Evolutionary conservation across 2,888 invertebrate genomes (phyloP), one percentile per base, ranked within the genome.

Genomic region (Willowsia nigromaculata): DNA sequence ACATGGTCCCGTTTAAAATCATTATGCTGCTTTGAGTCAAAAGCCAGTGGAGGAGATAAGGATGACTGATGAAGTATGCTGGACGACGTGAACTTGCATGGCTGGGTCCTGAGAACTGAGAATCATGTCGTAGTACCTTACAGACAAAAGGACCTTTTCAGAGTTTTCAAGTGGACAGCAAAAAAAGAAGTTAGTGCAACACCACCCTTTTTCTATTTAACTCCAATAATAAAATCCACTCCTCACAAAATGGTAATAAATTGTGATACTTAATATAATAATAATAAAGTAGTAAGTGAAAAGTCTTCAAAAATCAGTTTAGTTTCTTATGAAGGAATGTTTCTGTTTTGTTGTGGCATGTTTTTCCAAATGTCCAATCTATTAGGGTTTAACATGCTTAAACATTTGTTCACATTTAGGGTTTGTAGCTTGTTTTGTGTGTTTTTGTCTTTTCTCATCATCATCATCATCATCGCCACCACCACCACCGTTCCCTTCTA

Each of bases 351-450:
- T 83, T 62, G 62, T 80, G 78, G 65, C 86, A 68, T 86, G 86
- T 76, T 85, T 68, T 59, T 30, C 30, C 76, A 62, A 11, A 30
- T 56, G 30, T 74, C 30, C 27, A 22, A 68, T 68, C 37, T 68
- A 78, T 62, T 80, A 80, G 33, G 37, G n/a, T 65, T 86, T 25
- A 30, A 80, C 86, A 86, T 86, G 76, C 37, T 62, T 33, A 40
- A 65, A 33, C 86, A 86, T 86, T 78, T 86, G 86, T 80, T 50
- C 76, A 76, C 9, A 82, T 62, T 62, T 80, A 50, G 33, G 5
- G 18, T 50, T 68, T 82, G n/a, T 33, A 22, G 37, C 81, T 59
- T n/a, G 25, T 5, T 25, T 59, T 5, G 13, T 30, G 30, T 62
- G 62, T 27, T 59, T 59, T 59, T 22, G 9, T 25, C 27, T 59